Conservation (phyloP, 2,888 invertebrate genomes). For the Trichopria drosophilae region DNA sequence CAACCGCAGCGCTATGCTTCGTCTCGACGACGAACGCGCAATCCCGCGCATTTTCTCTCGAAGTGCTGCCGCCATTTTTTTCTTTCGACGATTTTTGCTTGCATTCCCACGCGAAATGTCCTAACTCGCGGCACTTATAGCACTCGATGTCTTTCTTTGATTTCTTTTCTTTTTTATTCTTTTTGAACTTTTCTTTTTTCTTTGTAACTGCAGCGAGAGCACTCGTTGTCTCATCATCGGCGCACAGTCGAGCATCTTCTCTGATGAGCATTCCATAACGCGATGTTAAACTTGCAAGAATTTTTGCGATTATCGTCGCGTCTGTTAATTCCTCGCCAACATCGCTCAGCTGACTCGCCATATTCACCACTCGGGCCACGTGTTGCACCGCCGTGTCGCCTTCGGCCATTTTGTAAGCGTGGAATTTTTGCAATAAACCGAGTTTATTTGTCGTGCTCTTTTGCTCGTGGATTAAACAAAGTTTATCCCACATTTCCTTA, state of each 20-base stretch:
- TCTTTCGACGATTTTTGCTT: neutral
- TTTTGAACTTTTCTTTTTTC: too few relatives aligned
- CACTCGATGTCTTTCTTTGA: constrained; percentile 5
- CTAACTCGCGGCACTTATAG: constrained; percentile 9
- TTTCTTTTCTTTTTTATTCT: too few relatives aligned
- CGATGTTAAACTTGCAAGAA: constrained; percentile 29
- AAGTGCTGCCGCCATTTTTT: constrained; percentile 17
- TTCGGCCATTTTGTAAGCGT: constrained; percentile 16
- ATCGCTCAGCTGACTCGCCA: constrained; percentile 20
- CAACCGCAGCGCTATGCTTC: constrained; percentile 1
- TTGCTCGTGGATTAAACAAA: constrained; percentile 30
- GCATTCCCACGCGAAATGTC: constrained; percentile 11
- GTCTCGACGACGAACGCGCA: neutral
- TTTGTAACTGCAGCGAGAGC: too few relatives aligned
- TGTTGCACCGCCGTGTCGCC: constrained; percentile 17
- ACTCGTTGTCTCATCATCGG: neutral
- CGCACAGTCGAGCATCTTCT: constrained; percentile 14
- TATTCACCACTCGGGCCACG: constrained; percentile 5
- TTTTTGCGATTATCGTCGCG: constrained; percentile 20
- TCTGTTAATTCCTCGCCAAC: constrained; percentile 17
- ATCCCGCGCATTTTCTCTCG: neutral
- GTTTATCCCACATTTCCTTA: constrained; percentile 27
- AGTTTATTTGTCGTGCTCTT: constrained; percentile 30
- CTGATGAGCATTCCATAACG: constrained; percentile 21
- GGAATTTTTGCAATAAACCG: constrained; percentile 20